These are phyloP conservation scores for Cirrhinus molitorella DNA, from an alignment of 2,797 vertebrate species.

Conservation along the genomic window DNA sequence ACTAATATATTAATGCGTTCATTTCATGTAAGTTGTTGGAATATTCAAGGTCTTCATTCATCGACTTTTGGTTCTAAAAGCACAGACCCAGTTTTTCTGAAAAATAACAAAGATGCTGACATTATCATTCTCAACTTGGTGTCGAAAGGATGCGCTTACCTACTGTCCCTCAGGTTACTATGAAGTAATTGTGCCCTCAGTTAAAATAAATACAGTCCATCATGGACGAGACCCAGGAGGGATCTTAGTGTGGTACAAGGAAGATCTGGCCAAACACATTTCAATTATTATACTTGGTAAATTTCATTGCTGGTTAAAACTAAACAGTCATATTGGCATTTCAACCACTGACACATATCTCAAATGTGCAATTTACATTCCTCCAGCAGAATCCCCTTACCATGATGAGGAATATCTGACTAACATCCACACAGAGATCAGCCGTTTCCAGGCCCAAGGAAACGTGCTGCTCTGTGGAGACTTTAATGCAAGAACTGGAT, in stretches of 20 bases:
- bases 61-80: constrained; percentile 18
- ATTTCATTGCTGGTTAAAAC: too few relatives aligned
- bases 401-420: too few relatives aligned
- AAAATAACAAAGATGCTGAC: background rate
- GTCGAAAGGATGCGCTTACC: background rate
- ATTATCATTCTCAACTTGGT: constrained; percentile 8
- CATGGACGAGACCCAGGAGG: background rate
- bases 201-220: background rate
- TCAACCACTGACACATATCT: too few relatives aligned
- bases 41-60: background rate
- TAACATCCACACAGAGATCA: too few relatives aligned
- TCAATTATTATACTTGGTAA: background rate
- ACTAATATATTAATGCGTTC: background rate
- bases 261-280: too few relatives aligned
- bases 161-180: constrained; percentile 10
- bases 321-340: too few relatives aligned
- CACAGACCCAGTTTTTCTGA: background rate
- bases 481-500: too few relatives aligned
- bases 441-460: too few relatives aligned
- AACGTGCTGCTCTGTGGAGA: too few relatives aligned
- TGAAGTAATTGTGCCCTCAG: constrained; percentile 4
- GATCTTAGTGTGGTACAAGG: background rate
- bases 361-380: too few relatives aligned
- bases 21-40: constrained; percentile 1
- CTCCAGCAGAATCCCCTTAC: too few relatives aligned